These are phyloP conservation scores for Karalla daura DNA, from an alignment of 2,797 vertebrate genomes.

Conservation along the genomic window DNA sequence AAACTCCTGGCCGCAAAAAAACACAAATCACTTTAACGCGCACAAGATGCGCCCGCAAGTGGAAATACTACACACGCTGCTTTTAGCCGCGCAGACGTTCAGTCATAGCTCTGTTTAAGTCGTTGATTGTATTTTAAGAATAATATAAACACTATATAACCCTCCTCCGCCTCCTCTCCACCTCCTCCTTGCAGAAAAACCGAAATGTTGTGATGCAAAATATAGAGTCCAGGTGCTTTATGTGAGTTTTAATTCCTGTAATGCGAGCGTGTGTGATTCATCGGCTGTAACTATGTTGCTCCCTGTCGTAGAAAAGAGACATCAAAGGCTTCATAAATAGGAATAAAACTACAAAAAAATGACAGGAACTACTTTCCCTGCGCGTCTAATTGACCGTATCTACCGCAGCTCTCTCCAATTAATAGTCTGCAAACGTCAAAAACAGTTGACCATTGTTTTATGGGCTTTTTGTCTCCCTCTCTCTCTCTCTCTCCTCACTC, in stretches of 20 bases:
- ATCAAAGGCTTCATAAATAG: too few relatives aligned
- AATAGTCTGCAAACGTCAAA: conserved; percentile 83
- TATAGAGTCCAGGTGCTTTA: too few relatives aligned
- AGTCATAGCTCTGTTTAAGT: conserved; percentile 73
- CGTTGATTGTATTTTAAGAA: conserved; percentile 75
- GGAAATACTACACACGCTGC: conserved; percentile 61
- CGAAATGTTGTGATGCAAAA: too few relatives aligned
- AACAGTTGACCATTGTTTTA: conserved; percentile 83
- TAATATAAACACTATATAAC: conserved; percentile 72
- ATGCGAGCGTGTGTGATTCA: too few relatives aligned
- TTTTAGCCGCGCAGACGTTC: conserved; percentile 62
- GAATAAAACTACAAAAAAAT: too few relatives aligned
- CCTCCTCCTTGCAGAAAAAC: too few relatives aligned
- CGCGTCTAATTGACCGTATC: conserved; percentile 77
- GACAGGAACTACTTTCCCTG: conserved; percentile 55
- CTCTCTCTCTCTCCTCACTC: conserved; percentile 2
- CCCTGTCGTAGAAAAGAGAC: too few relatives aligned
- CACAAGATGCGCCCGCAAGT: conserved; percentile 74
- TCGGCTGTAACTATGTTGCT: too few relatives aligned
- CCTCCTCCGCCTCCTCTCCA: conserved; percentile 34
- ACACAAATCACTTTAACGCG: conserved; percentile 72
- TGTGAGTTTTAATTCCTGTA: too few relatives aligned
- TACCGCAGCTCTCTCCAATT: conserved; percentile 75
- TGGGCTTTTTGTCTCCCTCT: conserved; percentile 65
- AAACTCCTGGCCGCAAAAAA: conserved; percentile 70